Percentiles rank a stretch among this genome's conserved stretches.
Evolutionary conservation across 1,140 invertebrate genomes (phyloP).

Genomic region (Ceratina australensis): DNA sequence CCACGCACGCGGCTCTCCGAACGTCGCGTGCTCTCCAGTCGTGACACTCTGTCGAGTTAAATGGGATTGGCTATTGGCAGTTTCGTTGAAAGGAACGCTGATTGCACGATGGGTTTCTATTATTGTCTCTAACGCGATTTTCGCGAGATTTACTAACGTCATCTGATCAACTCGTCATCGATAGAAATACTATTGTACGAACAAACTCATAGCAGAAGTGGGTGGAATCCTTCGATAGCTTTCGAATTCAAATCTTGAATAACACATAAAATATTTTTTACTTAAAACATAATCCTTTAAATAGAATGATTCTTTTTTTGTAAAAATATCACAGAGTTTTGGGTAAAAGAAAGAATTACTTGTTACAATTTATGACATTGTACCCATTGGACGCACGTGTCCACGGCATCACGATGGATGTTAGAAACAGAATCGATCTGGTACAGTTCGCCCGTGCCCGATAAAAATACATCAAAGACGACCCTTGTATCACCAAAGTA

Average conservation of each 20-base stretch:
- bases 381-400: too few relatives aligned
- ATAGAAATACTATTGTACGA: too few relatives aligned
- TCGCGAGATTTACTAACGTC: too few relatives aligned
- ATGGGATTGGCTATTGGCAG: too few relatives aligned
- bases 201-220: too few relatives aligned
- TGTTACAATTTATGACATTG: neutral
- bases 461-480: conserved; percentile 47
- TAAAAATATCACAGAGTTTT: too few relatives aligned
- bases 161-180: too few relatives aligned
- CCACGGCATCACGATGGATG: neutral
- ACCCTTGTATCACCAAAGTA: conserved; percentile 31
- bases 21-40: conserved; percentile 15
- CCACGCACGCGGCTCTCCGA: neutral
- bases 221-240: too few relatives aligned
- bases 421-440: conserved; percentile 2
- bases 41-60: neutral
- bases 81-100: neutral
- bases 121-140: too few relatives aligned
- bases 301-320: neutral
- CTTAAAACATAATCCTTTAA: too few relatives aligned
- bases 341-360: neutral
- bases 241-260: too few relatives aligned
- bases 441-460: conserved; percentile 11
- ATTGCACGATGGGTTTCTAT: neutral
- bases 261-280: too few relatives aligned